phyloP scores from a whole-genome alignment of 2,113 vertebrate genomes.

The Plectropomus leopardus region DNA sequence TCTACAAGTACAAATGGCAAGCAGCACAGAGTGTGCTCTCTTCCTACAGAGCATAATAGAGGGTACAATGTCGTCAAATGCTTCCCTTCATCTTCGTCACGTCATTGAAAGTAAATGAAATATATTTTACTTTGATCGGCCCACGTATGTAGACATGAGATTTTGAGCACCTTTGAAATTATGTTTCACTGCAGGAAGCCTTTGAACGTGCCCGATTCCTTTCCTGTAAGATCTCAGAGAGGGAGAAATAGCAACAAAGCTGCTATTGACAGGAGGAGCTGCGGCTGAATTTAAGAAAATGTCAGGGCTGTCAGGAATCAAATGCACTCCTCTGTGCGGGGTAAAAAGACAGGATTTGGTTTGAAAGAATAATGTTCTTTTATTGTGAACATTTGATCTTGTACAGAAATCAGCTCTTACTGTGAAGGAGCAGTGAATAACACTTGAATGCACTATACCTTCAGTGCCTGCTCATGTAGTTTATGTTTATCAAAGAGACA shows the following conservation, averaged over 20 bases:
- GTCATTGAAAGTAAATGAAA: slow-evolving; percentile 31
- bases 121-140: slow-evolving; percentile 45
- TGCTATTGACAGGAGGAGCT: slow-evolving; percentile 59
- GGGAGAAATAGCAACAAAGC: slow-evolving; percentile 35
- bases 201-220: slow-evolving; percentile 54
- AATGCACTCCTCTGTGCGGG: slow-evolving; percentile 25
- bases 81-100: slow-evolving; percentile 21
- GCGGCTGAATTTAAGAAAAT: slow-evolving; percentile 57
- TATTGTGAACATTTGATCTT: slow-evolving; percentile 50
- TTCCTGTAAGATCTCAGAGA: slow-evolving; percentile 51
- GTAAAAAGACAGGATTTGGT: slow-evolving; percentile 46
- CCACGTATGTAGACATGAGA: slow-evolving; percentile 27
- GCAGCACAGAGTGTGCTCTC: background rate
- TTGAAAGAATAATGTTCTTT: slow-evolving; percentile 57
- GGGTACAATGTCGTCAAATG: background rate
- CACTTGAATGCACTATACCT: background rate
- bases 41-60: background rate
- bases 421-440: slow-evolving; percentile 32
- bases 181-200: slow-evolving; percentile 51
- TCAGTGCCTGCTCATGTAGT: background rate
- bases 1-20: slow-evolving; percentile 3
- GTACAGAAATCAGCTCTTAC: background rate
- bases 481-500: slow-evolving; percentile 1
- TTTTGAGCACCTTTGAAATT: slow-evolving; percentile 57
- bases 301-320: slow-evolving; percentile 69